Percentiles rank a stretch among this genome's conserved stretches.
Conservation (phyloP, 2,113 vertebrate genomes). For the Chroicocephalus ridibundus region DNA sequence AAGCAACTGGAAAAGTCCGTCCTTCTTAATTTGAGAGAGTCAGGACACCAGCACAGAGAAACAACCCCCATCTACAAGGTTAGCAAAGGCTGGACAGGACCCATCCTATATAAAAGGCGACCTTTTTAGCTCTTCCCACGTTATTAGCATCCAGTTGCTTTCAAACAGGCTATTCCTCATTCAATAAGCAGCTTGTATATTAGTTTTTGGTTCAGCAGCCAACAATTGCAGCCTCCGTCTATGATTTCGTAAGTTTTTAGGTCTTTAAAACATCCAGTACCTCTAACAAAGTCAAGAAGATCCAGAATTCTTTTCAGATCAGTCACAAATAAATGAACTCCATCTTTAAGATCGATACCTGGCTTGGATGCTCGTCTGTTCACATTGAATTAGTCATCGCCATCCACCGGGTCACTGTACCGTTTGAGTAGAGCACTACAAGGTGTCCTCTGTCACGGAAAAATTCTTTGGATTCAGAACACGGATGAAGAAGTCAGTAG, state of each 20-base stretch:
- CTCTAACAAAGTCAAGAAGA: neutral
- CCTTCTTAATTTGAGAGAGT: neutral
- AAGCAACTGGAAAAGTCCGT: neutral
- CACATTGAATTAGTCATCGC: neutral
- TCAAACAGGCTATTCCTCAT: neutral
- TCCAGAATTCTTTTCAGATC: neutral
- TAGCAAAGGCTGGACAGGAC: neutral
- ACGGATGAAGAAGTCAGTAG: neutral
- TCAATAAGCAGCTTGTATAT: neutral
- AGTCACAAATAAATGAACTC: neutral
- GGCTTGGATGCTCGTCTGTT: neutral
- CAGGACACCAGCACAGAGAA: neutral
- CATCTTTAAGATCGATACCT: neutral
- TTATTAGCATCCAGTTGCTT: neutral
- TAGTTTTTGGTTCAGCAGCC: neutral
- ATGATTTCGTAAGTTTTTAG: fast-evolving
- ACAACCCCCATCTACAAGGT: neutral
- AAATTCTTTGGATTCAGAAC: neutral
- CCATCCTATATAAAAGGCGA: fast-evolving
- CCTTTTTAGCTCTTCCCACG: neutral
- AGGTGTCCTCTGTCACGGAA: neutral
- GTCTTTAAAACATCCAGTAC: neutral
- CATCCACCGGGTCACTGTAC: fast-evolving
- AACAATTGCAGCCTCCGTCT: neutral
- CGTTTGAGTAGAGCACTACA: neutral